Percentiles rank a stretch among this genome's conserved stretches.
phyloP scores from a whole-genome alignment of 1,140 invertebrate species.

The Augochlora pura region DNA sequence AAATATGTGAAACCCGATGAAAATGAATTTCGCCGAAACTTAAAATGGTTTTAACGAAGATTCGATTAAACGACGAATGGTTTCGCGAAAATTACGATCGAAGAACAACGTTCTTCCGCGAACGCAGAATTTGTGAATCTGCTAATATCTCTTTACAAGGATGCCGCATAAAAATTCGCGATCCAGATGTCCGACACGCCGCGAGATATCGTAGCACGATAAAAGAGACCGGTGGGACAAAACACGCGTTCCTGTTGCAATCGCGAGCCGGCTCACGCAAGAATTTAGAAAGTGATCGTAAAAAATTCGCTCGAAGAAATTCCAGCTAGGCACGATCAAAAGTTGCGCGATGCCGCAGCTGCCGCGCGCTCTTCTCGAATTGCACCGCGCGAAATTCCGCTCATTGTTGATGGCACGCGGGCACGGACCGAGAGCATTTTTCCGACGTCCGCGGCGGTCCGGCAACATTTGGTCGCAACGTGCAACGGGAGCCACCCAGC shows the following conservation, averaged over 20 bases:
- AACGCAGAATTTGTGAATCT: no score
- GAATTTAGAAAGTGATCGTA: conserved; percentile 4
- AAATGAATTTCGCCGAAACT: no score
- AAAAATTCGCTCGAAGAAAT: background rate
- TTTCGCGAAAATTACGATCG: no score
- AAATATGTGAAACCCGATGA: no score
- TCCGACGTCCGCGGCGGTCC: conserved; percentile 1
- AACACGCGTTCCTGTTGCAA: background rate
- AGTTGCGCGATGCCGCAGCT: background rate
- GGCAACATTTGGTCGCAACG: conserved; percentile 48
- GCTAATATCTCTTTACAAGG: no score
- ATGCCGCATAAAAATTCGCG: no score
- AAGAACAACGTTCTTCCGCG: no score
- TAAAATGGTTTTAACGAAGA: no score
- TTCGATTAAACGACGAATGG: no score
- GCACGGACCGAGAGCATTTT: conserved; percentile 34
- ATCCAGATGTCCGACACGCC: no score
- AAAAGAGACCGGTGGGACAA: background rate
- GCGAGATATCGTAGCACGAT: no score
- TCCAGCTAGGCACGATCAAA: background rate
- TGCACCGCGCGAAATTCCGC: conserved; percentile 4
- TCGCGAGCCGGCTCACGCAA: background rate
- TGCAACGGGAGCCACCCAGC: background rate
- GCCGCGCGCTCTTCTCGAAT: background rate
- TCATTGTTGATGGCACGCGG: conserved; percentile 10